Evolutionary conservation across 2,888 invertebrate species (phyloP).

Genomic region (Callyntrura sp.): DNA sequence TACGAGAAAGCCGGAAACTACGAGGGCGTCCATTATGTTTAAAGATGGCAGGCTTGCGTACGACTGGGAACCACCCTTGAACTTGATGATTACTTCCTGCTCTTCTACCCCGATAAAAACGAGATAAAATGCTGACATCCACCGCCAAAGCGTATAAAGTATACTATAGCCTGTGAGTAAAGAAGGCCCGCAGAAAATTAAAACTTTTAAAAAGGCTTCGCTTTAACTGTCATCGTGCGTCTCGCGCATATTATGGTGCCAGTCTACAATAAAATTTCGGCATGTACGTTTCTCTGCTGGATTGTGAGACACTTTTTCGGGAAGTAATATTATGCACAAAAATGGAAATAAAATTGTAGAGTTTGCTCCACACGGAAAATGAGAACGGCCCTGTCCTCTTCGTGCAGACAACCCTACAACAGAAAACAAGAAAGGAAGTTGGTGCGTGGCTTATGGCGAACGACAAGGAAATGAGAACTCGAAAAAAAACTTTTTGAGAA

Average conservation of each 20-base stretch:
- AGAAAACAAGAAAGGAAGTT: constrained; percentile 34
- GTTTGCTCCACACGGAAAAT: constrained; percentile 40
- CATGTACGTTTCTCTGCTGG: background rate
- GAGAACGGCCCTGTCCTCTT: constrained; percentile 54
- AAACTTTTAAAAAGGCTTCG: constrained; percentile 47
- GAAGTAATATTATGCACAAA: background rate
- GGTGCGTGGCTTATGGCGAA: constrained; percentile 18
- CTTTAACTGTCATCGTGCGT: background rate
- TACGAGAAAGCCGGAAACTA: constrained; percentile 14
- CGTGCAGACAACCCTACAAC: too few relatives aligned
- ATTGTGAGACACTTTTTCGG: background rate
- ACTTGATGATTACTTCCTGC: constrained; percentile 63
- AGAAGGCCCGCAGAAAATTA: constrained; percentile 54
- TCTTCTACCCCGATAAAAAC: background rate
- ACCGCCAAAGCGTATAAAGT: background rate
- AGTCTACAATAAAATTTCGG: too few relatives aligned
- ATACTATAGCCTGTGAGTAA: too few relatives aligned
- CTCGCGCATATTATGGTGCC: too few relatives aligned
- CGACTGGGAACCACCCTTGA: constrained; percentile 57
- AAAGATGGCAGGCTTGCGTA: background rate
- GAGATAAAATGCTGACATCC: too few relatives aligned
- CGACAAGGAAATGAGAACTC: constrained; percentile 38
- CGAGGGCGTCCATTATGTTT: background rate
- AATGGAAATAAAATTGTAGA: constrained; percentile 19
- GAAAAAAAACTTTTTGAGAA: constrained; percentile 24